Base-by-base conservation (phyloP, 2,888 invertebrate genomes). In the Rhamphomyia laevipes region DNA sequence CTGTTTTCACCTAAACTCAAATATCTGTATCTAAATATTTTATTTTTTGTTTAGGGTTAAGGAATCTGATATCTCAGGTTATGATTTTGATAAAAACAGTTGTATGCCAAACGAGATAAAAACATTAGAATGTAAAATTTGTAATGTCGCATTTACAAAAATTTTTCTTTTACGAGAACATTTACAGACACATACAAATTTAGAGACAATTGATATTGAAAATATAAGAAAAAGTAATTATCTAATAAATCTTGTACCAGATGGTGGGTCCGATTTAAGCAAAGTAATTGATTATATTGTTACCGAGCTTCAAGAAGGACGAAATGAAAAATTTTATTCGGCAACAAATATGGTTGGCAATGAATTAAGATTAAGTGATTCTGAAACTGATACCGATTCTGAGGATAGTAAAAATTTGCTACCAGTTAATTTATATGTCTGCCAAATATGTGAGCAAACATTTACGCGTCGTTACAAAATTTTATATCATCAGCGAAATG, bases 111-210 rank as follows among this genome's bases (percentile, higher is more conserved):
- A 68, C 54, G 68, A 68, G 11, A 60, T 61, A 38, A 70, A 68
- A 55, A 57, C 57, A 15, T 66, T 68, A 12, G 60, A 65, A 46
- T 71, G 70, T 56, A 70, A 66, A 63, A 66, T 71, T 15, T 71
- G 70, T 31, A 55, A 59, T 3, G 62, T 64, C 3, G 60, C 61
- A 11, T 68, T 68, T 44, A 56, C 59, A 11, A 66, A 63, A 48
- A 64, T 68, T 15, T 53, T 57, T 4, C 62, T 63, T 54, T 51
- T 71, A 18, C 60, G 63, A 17, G 56, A 57, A 7, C 70, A 71
- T 55, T 55, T 68, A 31, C 27, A 52, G 3, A 55, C 55, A 0
- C 68, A 68, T 53, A 63, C 59, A 18, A 57, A 55, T 30, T 46
- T 23, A 0, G 55, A 61, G 2, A 49, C 56, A 7, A 57, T 66